Conservation (phyloP, 2,797 vertebrate genomes). For the Channa striata region DNA sequence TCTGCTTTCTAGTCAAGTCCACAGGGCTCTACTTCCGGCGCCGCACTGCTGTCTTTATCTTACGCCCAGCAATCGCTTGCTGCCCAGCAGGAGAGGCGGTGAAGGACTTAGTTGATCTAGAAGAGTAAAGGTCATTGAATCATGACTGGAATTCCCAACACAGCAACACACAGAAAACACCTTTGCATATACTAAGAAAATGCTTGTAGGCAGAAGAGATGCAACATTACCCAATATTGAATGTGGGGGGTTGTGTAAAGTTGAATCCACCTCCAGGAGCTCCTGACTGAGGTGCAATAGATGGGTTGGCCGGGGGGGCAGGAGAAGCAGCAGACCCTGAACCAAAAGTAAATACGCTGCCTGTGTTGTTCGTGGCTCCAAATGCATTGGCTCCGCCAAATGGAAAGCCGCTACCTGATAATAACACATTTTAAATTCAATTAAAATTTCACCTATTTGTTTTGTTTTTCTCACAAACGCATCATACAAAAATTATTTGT, state of each 20-base stretch:
- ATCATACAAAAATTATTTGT: too few species aligned
- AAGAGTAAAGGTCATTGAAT: background rate
- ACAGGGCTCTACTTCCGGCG: constrained; percentile 90
- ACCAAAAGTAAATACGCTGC: constrained; percentile 91
- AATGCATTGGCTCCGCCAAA: constrained; percentile 90
- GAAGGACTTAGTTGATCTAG: constrained; percentile 84
- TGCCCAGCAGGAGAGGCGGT: constrained; percentile 80
- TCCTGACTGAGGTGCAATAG: constrained; percentile 79
- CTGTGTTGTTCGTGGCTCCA: constrained; percentile 82
- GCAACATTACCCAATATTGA: constrained; percentile 90
- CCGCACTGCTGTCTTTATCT: constrained; percentile 96
- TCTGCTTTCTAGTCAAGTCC: constrained; percentile 48
- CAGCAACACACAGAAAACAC: too few species aligned
- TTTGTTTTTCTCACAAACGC: too few species aligned
- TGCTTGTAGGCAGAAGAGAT: background rate
- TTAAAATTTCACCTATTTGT: background rate
- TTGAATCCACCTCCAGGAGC: constrained; percentile 81
- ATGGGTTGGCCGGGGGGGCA: constrained; percentile 80
- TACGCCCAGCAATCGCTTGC: constrained; percentile 88
- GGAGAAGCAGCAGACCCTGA: constrained; percentile 75
- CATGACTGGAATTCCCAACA: background rate
- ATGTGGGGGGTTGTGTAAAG: constrained; percentile 83
- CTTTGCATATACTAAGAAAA: background rate
- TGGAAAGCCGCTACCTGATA: constrained; percentile 87
- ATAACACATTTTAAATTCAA: background rate